Evolutionary conservation across 2,797 vertebrate species (phyloP).

Genomic region (Ctenopoma multispine): DNA sequence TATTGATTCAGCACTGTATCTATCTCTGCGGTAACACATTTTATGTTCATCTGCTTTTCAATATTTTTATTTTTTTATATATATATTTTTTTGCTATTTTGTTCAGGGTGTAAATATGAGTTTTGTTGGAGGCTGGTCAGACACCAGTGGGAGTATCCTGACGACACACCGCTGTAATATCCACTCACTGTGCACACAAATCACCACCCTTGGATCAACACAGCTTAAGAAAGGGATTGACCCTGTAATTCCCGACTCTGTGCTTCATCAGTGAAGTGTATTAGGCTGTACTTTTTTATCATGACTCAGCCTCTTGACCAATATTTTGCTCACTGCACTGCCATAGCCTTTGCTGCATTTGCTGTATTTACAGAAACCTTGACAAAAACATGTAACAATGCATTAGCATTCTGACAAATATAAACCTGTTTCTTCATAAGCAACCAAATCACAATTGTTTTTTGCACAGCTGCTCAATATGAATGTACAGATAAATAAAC

Average conservation of each 20-base stretch:
- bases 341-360: neutral
- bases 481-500: constrained; percentile 40
- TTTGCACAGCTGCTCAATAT: constrained; percentile 18
- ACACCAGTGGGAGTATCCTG: too few species aligned
- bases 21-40: neutral
- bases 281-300: too few species aligned
- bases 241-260: neutral
- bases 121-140: too few species aligned
- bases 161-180: too few species aligned
- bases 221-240: too few species aligned
- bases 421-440: neutral
- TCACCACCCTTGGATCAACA: too few species aligned
- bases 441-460: neutral
- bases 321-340: too few species aligned
- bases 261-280: constrained; percentile 11
- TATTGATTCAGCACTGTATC: neutral
- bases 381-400: neutral
- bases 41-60: neutral
- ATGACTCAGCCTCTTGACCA: too few species aligned
- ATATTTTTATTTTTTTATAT: too few species aligned
- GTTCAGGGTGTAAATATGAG: too few species aligned
- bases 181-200: too few species aligned
- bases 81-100: too few species aligned
- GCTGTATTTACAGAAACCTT: neutral
- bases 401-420: neutral